These are phyloP conservation scores for Theristicus caerulescens DNA, from an alignment of 2,113 vertebrate genomes.

Conservation along the genomic window DNA sequence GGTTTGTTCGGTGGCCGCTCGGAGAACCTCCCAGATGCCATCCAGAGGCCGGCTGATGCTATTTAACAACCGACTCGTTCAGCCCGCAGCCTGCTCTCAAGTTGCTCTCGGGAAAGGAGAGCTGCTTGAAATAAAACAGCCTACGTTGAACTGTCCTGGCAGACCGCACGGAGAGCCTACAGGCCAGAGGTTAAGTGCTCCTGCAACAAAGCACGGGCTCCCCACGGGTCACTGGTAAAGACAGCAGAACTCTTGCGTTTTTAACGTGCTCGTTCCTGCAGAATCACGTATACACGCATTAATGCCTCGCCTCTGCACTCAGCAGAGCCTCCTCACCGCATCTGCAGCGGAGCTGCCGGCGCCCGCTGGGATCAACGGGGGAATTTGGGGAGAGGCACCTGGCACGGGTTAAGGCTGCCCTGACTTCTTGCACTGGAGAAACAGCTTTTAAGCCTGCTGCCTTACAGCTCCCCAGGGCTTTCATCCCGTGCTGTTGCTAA, in stretches of 20 bases:
- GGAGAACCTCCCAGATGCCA: not conserved
- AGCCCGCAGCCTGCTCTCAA: not conserved
- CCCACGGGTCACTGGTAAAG: not conserved
- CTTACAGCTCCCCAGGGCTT: not conserved
- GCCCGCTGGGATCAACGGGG: not conserved
- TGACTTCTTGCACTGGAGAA: not conserved
- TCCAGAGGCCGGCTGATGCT: not conserved
- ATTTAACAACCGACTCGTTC: not conserved
- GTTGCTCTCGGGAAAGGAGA: not conserved
- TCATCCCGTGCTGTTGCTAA: not conserved
- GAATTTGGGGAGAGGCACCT: not conserved
- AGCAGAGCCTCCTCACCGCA: not conserved
- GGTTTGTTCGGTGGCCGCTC: too few species aligned
- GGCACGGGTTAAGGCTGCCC: not conserved
- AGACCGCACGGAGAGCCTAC: accelerated
- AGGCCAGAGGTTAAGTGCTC: not conserved
- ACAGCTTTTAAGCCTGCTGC: not conserved
- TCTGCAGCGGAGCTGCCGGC: not conserved
- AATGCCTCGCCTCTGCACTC: not conserved
- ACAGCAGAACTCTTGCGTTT: not conserved
- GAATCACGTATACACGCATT: not conserved
- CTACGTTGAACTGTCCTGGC: not conserved
- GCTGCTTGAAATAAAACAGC: not conserved
- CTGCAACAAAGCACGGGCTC: not conserved
- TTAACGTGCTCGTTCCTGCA: not conserved